phyloP scores from a whole-genome alignment of 2,797 vertebrate genomes.

The Takifugu rubripes region DNA sequence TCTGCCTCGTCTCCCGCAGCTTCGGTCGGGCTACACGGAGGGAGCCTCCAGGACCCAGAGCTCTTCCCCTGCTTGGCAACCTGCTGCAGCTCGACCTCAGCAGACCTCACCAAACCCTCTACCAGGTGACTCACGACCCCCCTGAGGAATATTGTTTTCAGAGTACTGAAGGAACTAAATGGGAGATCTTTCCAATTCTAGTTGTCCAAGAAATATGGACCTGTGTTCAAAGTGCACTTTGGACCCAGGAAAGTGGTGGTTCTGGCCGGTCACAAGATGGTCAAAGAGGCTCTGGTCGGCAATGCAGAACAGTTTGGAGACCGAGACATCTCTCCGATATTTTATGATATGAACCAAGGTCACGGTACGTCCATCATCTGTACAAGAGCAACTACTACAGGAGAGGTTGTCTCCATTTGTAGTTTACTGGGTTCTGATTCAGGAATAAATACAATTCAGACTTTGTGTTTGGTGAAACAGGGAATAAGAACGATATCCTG shows the following conservation, averaged over 20 bases:
- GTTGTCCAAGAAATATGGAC: constrained; percentile 68
- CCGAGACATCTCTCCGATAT: constrained; percentile 41
- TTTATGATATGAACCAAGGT: constrained; percentile 30
- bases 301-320: constrained; percentile 69
- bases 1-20: constrained; percentile 11
- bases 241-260: constrained; percentile 68
- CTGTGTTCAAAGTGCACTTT: constrained; percentile 64
- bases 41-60: constrained; percentile 61
- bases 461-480: no score
- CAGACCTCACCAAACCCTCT: constrained; percentile 48
- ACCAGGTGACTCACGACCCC: constrained; percentile 40
- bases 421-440: background rate
- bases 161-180: background rate
- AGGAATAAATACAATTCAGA: background rate
- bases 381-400: no score
- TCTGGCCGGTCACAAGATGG: constrained; percentile 63
- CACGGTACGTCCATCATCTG: constrained; percentile 53
- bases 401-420: background rate
- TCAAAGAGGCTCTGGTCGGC: constrained; percentile 69
- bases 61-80: constrained; percentile 68
- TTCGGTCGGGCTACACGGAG: background rate
- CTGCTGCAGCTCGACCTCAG: constrained; percentile 64
- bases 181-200: constrained; percentile 15
- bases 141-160: background rate
- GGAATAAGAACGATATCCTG: no score